A percentile compares a stretch with the other conserved stretches of the same genome.
These are phyloP conservation scores for Dicrurus megarhynchus DNA, from an alignment of 2,113 vertebrate genomes.

Conservation along the genomic window DNA sequence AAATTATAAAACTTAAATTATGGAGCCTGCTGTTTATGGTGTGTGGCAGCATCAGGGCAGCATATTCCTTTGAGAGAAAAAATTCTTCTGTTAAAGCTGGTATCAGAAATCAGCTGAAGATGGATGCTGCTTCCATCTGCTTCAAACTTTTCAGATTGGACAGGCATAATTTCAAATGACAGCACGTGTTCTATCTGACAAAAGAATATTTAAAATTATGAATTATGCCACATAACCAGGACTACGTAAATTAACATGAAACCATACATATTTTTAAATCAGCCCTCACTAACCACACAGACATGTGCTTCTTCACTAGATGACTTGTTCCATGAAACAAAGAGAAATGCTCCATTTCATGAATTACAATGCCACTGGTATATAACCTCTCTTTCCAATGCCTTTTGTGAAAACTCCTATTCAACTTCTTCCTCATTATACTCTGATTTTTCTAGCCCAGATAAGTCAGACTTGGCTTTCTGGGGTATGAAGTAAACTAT, in stretches of 20 bases:
- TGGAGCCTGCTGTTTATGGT: neutral
- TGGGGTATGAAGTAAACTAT: neutral
- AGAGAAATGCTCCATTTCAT: neutral
- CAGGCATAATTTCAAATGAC: slow-evolving; percentile 24
- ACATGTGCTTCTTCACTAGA: neutral
- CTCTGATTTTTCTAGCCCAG: neutral
- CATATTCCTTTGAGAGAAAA: neutral
- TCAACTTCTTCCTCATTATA: neutral
- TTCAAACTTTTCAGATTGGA: slow-evolving; percentile 21
- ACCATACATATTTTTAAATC: neutral
- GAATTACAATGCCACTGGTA: neutral
- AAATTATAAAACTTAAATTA: neutral
- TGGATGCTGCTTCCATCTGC: slow-evolving; percentile 23
- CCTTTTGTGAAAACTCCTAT: neutral
- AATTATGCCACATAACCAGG: slow-evolving; percentile 21
- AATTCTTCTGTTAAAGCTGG: neutral
- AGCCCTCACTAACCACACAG: neutral
- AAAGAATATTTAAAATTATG: slow-evolving; percentile 18
- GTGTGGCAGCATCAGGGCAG: neutral
- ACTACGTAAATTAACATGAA: neutral
- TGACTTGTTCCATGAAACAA: neutral
- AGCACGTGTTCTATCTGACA: slow-evolving; percentile 20
- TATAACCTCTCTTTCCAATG: neutral
- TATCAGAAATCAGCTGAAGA: neutral
- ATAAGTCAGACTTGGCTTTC: neutral